phyloP scores from a whole-genome alignment of 2,113 vertebrate genomes.

The Lepus americanus region DNA sequence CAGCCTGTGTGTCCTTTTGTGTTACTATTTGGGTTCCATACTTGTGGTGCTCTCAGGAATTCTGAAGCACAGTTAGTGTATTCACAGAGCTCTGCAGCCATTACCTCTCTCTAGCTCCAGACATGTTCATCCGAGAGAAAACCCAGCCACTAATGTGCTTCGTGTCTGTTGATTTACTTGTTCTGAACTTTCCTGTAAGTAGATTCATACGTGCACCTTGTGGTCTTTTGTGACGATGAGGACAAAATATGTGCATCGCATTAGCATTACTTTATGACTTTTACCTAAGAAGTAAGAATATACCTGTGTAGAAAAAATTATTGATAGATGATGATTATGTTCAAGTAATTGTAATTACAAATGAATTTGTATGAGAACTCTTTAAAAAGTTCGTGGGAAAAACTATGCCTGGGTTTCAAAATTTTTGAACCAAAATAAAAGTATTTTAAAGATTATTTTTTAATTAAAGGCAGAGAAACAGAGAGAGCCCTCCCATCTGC shows the following conservation, averaged over 20 bases:
- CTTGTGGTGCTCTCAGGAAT: conserved; percentile 7
- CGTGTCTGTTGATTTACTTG: background rate
- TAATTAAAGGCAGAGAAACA: too few relatives aligned
- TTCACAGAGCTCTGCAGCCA: background rate
- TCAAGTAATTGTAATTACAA: conserved; percentile 2
- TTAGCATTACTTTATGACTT: background rate
- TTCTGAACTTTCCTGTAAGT: background rate
- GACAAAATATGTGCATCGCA: background rate
- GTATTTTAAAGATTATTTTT: too few relatives aligned
- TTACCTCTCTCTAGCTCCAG: background rate
- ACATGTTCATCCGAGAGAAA: background rate
- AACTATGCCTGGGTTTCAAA: too few relatives aligned
- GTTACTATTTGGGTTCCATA: background rate
- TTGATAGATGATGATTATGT: background rate
- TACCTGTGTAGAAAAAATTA: background rate
- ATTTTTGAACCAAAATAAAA: too few relatives aligned
- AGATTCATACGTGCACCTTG: background rate
- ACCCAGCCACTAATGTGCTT: background rate
- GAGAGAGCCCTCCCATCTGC: too few relatives aligned
- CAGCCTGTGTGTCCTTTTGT: conserved; percentile 31
- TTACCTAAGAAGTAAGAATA: background rate
- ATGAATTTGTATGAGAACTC: background rate
- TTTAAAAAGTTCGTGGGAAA: too few relatives aligned
- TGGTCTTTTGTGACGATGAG: conserved; percentile 11
- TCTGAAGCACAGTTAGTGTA: conserved; percentile 16